phyloP scores from a whole-genome alignment of 2,888 invertebrate genomes.

The Podotricha telesiphe region DNA sequence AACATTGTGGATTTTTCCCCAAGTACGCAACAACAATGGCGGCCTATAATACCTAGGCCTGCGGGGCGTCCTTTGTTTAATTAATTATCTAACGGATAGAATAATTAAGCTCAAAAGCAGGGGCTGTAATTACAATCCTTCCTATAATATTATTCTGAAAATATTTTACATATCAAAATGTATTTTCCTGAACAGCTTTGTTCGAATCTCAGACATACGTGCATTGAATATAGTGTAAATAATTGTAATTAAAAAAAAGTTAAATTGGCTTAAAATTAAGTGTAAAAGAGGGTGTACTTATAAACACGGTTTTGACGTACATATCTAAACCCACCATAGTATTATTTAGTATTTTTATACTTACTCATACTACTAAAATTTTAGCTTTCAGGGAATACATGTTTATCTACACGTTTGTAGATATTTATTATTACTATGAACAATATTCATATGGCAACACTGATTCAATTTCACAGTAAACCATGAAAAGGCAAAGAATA shows the following conservation, averaged over 20 bases:
- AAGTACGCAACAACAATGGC: slow-evolving; percentile 70
- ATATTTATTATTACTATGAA: no score
- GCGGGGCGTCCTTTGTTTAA: slow-evolving; percentile 73
- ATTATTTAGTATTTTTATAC: no score
- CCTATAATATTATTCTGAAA: slow-evolving; percentile 40
- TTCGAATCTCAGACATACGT: neutral
- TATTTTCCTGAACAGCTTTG: slow-evolving; percentile 54
- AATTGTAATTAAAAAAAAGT: neutral
- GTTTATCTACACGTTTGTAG: no score
- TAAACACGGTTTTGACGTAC: no score
- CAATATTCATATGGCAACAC: no score
- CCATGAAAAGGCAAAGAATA: neutral
- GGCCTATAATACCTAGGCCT: slow-evolving; percentile 65
- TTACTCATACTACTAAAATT: no score
- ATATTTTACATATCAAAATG: slow-evolving; percentile 60
- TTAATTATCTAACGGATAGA: slow-evolving; percentile 76
- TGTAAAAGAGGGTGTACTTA: neutral
- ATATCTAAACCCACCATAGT: no score
- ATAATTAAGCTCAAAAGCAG: slow-evolving; percentile 75
- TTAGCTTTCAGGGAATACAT: no score
- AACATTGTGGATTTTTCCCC: slow-evolving; percentile 73
- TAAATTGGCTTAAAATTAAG: neutral
- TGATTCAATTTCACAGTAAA: no score
- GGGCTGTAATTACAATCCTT: slow-evolving; percentile 63
- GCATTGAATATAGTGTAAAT: neutral